phyloP scores from a whole-genome alignment of 2,113 vertebrate genomes.

The Atractosteus spatula region DNA sequence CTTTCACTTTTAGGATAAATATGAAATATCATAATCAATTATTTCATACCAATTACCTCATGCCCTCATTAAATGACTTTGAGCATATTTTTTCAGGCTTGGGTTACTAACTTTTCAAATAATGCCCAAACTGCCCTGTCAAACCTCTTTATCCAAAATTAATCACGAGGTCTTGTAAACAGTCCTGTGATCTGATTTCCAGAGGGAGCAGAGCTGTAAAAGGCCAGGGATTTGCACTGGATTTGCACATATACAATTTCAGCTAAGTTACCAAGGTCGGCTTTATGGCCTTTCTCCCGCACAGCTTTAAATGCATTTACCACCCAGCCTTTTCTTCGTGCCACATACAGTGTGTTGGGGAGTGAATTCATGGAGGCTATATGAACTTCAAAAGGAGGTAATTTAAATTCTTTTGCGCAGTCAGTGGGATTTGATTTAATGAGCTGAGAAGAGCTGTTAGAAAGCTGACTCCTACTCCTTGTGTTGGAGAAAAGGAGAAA shows the following conservation, averaged over 20 bases:
- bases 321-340: conserved; percentile 59
- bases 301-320: conserved; percentile 67
- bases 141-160: conserved; percentile 79
- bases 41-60: conserved; percentile 72
- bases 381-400: conserved; percentile 47
- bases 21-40: conserved; percentile 64
- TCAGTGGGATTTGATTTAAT: conserved; percentile 63
- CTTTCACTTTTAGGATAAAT: conserved; percentile 45
- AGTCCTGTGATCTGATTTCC: conserved; percentile 86
- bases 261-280: conserved; percentile 82
- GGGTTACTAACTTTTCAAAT: conserved; percentile 77
- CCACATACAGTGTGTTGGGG: conserved; percentile 30
- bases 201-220: conserved; percentile 76
- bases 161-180: conserved; percentile 84
- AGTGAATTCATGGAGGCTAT: conserved; percentile 36
- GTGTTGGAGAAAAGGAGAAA: conserved; percentile 9
- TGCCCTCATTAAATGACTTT: conserved; percentile 68
- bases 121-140: conserved; percentile 60
- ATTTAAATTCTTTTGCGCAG: conserved; percentile 67
- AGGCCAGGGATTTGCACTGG: conserved; percentile 82
- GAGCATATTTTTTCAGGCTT: conserved; percentile 73
- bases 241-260: conserved; percentile 97
- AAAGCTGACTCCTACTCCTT: conserved; percentile 60
- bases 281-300: conserved; percentile 71
- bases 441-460: conserved; percentile 59